These are phyloP conservation scores for Chelonoidis abingdonii DNA, from an alignment of 2,113 vertebrate species.

Conservation along the genomic window DNA sequence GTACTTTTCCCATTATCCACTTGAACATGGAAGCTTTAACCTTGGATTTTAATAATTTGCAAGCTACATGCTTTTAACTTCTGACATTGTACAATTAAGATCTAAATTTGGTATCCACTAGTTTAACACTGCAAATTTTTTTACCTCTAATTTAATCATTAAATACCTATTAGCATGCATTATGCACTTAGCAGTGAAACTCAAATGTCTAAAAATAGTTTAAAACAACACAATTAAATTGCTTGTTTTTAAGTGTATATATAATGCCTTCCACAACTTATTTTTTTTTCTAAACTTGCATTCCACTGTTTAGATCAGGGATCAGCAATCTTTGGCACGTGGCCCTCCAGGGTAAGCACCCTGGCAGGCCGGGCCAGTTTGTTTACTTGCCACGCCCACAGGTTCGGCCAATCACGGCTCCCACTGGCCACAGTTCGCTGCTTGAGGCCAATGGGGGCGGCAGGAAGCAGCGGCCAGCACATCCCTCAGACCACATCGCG, in stretches of 20 bases:
- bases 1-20: neutral
- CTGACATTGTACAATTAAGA: neutral
- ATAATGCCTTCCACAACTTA: neutral
- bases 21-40: neutral
- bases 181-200: neutral
- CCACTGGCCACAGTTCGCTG: too few relatives aligned
- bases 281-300: neutral
- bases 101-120: neutral
- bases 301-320: neutral
- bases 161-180: neutral
- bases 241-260: neutral
- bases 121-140: neutral
- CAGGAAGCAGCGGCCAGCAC: too few relatives aligned
- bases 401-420: too few relatives aligned
- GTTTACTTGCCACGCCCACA: too few relatives aligned
- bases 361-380: too few relatives aligned
- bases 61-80: slow-evolving; percentile 20
- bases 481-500: too few relatives aligned
- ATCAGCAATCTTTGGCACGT: too few relatives aligned
- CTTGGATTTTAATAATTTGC: slow-evolving; percentile 6
- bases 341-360: too few relatives aligned
- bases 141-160: neutral
- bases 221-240: neutral
- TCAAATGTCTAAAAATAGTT: neutral
- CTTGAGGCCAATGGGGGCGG: too few relatives aligned